These are phyloP conservation scores for Phylloscopus trochiloides DNA, from an alignment of 2,113 vertebrate species.

Conservation along the genomic window DNA sequence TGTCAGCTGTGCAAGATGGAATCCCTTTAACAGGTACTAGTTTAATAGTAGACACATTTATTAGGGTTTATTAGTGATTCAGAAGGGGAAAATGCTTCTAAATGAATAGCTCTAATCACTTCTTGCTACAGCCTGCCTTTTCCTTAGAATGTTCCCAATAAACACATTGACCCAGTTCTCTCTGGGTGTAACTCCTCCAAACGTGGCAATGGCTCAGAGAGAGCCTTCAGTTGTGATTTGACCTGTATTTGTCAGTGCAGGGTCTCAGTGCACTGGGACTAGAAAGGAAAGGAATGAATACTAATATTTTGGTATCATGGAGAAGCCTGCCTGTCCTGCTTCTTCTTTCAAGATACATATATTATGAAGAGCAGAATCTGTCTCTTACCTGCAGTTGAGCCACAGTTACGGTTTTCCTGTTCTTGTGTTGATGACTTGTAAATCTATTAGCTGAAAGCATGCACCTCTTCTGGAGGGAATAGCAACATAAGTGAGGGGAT, in stretches of 20 bases:
- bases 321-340: neutral
- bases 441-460: neutral
- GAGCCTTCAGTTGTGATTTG: neutral
- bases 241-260: neutral
- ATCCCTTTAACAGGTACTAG: neutral
- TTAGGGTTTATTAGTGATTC: neutral
- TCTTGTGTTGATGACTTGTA: neutral
- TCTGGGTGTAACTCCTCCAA: neutral
- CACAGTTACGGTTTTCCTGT: neutral
- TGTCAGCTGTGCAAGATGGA: neutral
- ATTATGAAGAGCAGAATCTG: neutral
- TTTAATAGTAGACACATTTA: neutral
- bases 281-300: neutral
- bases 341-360: neutral
- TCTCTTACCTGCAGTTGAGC: neutral
- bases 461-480: neutral
- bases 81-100: neutral
- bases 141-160: neutral
- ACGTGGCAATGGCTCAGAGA: neutral
- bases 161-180: neutral
- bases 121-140: neutral
- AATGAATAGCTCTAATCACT: neutral
- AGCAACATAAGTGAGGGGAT: neutral
- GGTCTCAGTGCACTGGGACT: neutral
- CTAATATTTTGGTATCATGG: neutral